Percentiles rank a stretch among this genome's conserved stretches.
phyloP scores from a whole-genome alignment of 2,888 invertebrate genomes.

The Orthosia gothica region DNA sequence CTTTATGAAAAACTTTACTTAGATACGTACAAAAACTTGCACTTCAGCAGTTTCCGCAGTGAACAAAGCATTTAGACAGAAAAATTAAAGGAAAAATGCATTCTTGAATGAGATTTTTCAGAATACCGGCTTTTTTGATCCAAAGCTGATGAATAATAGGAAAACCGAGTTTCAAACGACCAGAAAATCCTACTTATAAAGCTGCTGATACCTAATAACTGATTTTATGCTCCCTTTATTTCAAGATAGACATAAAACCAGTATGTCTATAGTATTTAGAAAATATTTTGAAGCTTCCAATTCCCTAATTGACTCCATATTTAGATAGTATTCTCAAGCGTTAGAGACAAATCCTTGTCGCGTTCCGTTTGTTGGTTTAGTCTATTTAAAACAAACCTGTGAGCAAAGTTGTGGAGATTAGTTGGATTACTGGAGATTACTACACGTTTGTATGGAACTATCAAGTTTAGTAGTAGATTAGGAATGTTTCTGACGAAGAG shows the following conservation, averaged over 20 bases:
- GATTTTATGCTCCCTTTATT: neutral
- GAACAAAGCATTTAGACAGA: neutral
- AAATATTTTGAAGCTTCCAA: conserved; percentile 33
- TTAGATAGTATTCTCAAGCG: conserved; percentile 56
- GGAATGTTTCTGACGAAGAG: conserved; percentile 18
- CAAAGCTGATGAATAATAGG: no score
- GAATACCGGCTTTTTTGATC: neutral
- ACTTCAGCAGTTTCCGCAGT: neutral
- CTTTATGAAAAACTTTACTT: neutral
- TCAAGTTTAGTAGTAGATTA: conserved; percentile 18
- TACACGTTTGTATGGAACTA: conserved; percentile 29
- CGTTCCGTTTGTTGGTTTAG: conserved; percentile 64
- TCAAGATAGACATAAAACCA: conserved; percentile 14
- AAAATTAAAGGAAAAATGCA: neutral
- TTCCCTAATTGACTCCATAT: conserved; percentile 33
- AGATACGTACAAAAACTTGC: no score
- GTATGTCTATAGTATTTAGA: conserved; percentile 14
- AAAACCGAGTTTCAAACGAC: neutral
- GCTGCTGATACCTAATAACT: no score
- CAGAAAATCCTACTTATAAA: neutral
- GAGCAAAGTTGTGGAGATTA: conserved; percentile 43
- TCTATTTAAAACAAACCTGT: conserved; percentile 67
- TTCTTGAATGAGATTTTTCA: neutral
- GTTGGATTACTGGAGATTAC: conserved; percentile 53
- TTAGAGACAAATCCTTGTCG: conserved; percentile 58